phyloP scores from a whole-genome alignment of 2,888 invertebrate genomes.

The Morinoia aosen region DNA sequence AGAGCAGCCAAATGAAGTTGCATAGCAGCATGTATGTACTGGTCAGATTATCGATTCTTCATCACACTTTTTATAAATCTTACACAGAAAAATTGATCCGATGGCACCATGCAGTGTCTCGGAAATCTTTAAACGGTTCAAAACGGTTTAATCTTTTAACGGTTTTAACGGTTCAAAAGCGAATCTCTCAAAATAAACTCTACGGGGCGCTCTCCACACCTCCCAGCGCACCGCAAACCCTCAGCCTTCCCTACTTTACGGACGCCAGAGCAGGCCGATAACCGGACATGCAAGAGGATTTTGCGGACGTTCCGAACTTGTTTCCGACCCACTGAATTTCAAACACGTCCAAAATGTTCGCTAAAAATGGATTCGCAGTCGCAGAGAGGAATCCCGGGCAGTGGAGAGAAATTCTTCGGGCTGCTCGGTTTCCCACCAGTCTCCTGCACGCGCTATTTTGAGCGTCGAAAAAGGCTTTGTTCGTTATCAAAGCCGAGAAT shows the following conservation, averaged over 20 bases:
- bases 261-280: neutral
- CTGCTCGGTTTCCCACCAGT: neutral
- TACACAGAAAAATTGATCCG: too few relatives aligned
- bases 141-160: too few relatives aligned
- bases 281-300: neutral
- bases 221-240: too few relatives aligned
- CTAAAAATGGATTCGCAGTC: neutral
- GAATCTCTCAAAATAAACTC: too few relatives aligned
- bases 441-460: neutral
- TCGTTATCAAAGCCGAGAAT: neutral
- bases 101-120: too few relatives aligned
- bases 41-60: too few relatives aligned
- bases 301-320: neutral
- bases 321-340: slow-evolving; percentile 24
- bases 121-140: too few relatives aligned
- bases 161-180: too few relatives aligned
- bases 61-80: too few relatives aligned
- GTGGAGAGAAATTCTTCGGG: neutral
- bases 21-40: too few relatives aligned
- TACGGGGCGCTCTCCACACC: too few relatives aligned
- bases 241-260: neutral
- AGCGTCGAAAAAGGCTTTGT: neutral
- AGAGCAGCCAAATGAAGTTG: too few relatives aligned
- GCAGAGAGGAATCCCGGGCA: neutral
- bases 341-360: slow-evolving; percentile 1